These are phyloP conservation scores for Hemicordylus capensis DNA, from an alignment of 2,113 vertebrate species.

Conservation along the genomic window DNA sequence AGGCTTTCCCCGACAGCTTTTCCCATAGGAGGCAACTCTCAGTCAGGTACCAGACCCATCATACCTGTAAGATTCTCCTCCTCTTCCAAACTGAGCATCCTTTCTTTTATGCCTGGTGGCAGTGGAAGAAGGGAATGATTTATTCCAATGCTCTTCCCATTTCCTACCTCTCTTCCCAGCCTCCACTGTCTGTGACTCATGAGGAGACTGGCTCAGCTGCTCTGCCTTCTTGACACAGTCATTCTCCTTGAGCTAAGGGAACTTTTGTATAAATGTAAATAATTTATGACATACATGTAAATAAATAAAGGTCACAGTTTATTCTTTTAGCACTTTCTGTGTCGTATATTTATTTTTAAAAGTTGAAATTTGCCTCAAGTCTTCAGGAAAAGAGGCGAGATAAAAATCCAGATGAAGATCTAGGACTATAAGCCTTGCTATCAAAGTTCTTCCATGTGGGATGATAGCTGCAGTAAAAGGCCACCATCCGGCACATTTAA, in stretches of 20 bases:
- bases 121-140: too few relatives aligned
- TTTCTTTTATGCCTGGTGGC: too few relatives aligned
- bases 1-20: too few relatives aligned
- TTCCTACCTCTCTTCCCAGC: too few relatives aligned
- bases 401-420: neutral
- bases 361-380: neutral
- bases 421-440: neutral
- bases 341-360: neutral
- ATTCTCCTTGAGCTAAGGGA: neutral
- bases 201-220: too few relatives aligned
- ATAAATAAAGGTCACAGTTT: neutral
- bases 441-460: neutral
- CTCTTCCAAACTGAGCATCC: too few relatives aligned
- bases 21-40: too few relatives aligned
- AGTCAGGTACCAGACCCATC: too few relatives aligned
- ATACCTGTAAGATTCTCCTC: too few relatives aligned
- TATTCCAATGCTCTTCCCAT: too few relatives aligned
- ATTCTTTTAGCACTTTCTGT: neutral
- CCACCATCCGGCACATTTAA: neutral
- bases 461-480: neutral
- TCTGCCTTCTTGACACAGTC: too few relatives aligned
- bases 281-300: neutral
- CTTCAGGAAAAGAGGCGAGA: neutral
- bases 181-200: too few relatives aligned
- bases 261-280: neutral